Base-by-base conservation (phyloP, 2,888 invertebrate species). In the Brachynemurus nebulosus region DNA sequence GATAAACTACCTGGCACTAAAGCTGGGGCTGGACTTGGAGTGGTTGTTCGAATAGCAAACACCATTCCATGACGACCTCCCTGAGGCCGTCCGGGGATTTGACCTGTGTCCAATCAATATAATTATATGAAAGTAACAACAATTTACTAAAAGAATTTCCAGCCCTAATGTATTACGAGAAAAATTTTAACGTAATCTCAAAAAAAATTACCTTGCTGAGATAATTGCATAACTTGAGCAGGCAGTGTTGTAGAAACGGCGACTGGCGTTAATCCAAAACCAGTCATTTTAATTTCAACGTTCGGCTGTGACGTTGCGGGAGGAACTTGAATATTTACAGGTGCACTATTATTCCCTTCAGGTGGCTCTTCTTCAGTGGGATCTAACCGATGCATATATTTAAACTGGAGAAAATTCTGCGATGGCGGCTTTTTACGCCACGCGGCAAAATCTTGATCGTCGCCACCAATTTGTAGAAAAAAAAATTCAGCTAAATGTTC, bases 391-490 rank as follows among this genome's bases (percentile, higher is more conserved):
- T 81, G 76, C 56, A 83, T 79, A 58, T 80, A 80, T 54, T 86
- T 68, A 63, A 85, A 88, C 44, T 79, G 74, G 48, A 80, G 60
- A 58, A 85, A 80, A 61, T 80, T 80, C 47, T 80, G 76, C 51
- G 78, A 75, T 46, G 84, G 77, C 51, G 86, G 81, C 55, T 82
- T 72, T 64, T 86, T 88, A 54, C 82, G 80, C 84, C 89, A 92
- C 53, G 75, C 70, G 54, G 77, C 76, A 65, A 82, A 86, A 63
- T 93, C 92, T 76, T 89, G 80, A 71, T 91, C 78, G 67, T 88
- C 86, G 50, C 88, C 86, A 54, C 84, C 84, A 55, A 77, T 78
- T 67, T 88, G 85, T 55, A 92, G 74, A 67, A 85, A 91, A 70
- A 81, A 92, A 57, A 85, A 70, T 69, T 92, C 91, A 55, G 84